These are phyloP conservation scores for Germaria angustata DNA, from an alignment of 2,888 invertebrate genomes.

Conservation along the genomic window DNA sequence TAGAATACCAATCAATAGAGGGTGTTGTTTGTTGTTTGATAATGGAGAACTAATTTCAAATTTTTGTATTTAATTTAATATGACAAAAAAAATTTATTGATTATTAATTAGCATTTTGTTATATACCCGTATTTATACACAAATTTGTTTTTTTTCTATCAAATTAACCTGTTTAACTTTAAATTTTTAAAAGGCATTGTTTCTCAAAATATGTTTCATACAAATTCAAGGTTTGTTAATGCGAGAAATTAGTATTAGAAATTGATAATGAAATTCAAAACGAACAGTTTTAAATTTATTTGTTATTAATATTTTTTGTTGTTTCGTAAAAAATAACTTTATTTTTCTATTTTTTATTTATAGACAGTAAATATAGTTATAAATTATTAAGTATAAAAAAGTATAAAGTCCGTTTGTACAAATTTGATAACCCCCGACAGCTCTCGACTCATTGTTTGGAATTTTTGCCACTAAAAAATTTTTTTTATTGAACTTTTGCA, in stretches of 20 bases:
- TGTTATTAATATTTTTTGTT: neutral
- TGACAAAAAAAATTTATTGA: constrained; percentile 5
- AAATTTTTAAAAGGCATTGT: neutral
- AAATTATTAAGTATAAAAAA: too few relatives aligned
- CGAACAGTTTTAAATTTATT: neutral
- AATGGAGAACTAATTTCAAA: constrained; percentile 41
- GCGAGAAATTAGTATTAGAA: neutral
- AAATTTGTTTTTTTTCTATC: neutral
- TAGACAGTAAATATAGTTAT: too few relatives aligned
- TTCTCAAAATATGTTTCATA: neutral
- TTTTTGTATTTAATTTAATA: constrained; percentile 29
- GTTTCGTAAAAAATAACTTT: too few relatives aligned
- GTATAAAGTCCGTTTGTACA: too few relatives aligned
- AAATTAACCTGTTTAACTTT: constrained; percentile 49
- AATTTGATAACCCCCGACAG: too few relatives aligned
- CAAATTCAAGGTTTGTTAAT: constrained; percentile 24
- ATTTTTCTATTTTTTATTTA: too few relatives aligned
- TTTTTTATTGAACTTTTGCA: too few relatives aligned
- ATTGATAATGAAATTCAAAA: neutral
- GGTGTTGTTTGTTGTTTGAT: constrained; percentile 46
- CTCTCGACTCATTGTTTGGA: too few relatives aligned
- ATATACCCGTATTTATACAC: neutral
- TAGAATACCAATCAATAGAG: constrained; percentile 52
- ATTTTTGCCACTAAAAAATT: too few relatives aligned
- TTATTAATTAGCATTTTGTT: constrained; percentile 23